Base-by-base conservation (phyloP, 2,113 vertebrate species). In the Siniperca knerii region DNA sequence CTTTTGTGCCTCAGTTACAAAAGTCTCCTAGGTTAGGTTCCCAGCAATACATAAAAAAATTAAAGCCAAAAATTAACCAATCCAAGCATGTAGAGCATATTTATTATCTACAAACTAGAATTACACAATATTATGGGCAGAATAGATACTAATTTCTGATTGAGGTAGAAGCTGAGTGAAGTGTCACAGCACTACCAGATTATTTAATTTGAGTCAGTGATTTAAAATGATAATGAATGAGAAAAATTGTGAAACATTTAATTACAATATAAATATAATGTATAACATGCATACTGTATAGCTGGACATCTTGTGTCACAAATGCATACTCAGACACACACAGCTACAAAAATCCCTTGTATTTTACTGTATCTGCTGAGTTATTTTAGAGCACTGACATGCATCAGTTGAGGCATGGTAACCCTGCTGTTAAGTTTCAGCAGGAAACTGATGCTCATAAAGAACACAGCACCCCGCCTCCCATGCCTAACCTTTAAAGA, bases 381-480 rank as follows among this genome's bases (percentile, higher is more conserved):
- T 58, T 69, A 50, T 73, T 77, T 44, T 21, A 67, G 25, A 20
- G 35, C 68, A 5, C 40, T 5, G 58, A 62, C 76, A 75, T 64
- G 75, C 75, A 82, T 61, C 60, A 55, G 61, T 16, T 64, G 75
- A 84, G 33, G 23, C 60, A 57, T 1, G 10, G 61, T 55, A 75
- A 64, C 62, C 48, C 75, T 44, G 64, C 68, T 85, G 83, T 69
- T 72, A 67, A n/a, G 4, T 48, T 61, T 60, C 79, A 67, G 64
- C 76, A 83, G 84, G 82, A 87, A 84, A 66, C 48, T 13, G 64
- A 69, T 33, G 8, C 79, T 80, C 75, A 78, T 84, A 80, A 90
- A 82, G 68, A 89, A 67, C 54, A 79, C 40, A 67, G 57, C 16
- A n/a, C 8, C 25, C 29, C 23, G 20, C 75, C 68, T 58, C n/a